These are phyloP conservation scores for Hippocampus barbouri DNA, from an alignment of 2,113 vertebrate genomes.

Conservation along the genomic window DNA sequence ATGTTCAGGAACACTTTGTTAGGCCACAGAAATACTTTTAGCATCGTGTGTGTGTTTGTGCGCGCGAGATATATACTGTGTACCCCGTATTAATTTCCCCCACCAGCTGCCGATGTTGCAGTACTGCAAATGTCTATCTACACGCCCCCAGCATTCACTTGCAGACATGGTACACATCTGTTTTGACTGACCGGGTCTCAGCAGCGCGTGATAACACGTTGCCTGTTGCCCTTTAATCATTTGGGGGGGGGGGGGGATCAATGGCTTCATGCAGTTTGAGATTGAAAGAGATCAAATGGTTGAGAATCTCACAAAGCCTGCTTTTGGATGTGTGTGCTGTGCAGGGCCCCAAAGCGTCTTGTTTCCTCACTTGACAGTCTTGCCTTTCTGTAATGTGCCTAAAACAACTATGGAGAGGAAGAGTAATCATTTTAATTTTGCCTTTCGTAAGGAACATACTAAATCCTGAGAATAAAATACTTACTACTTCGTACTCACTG, in stretches of 20 bases:
- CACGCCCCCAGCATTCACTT: slow-evolving; percentile 50
- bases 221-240: not conserved
- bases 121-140: slow-evolving; percentile 35
- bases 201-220: slow-evolving; percentile 2
- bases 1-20: slow-evolving; percentile 21
- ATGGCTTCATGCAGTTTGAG: slow-evolving; percentile 4
- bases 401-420: slow-evolving; percentile 61
- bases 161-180: slow-evolving; percentile 26
- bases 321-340: slow-evolving; percentile 18
- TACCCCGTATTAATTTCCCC: slow-evolving; percentile 1
- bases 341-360: slow-evolving; percentile 25
- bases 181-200: slow-evolving; percentile 11
- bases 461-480: slow-evolving; percentile 78
- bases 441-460: slow-evolving; percentile 78
- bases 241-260: not conserved
- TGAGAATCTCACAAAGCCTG: not conserved
- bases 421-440: slow-evolving; percentile 72
- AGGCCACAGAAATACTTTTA: slow-evolving; percentile 7
- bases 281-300: not conserved
- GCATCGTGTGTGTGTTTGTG: slow-evolving; percentile 21
- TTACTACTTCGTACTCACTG: slow-evolving; percentile 53
- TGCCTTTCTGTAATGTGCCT: slow-evolving; percentile 79
- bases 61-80: not conserved
- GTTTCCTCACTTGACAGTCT: slow-evolving; percentile 36
- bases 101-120: slow-evolving; percentile 17